Conservation (phyloP, 2,797 vertebrate species). For the Parotocinclus haroldoi region DNA sequence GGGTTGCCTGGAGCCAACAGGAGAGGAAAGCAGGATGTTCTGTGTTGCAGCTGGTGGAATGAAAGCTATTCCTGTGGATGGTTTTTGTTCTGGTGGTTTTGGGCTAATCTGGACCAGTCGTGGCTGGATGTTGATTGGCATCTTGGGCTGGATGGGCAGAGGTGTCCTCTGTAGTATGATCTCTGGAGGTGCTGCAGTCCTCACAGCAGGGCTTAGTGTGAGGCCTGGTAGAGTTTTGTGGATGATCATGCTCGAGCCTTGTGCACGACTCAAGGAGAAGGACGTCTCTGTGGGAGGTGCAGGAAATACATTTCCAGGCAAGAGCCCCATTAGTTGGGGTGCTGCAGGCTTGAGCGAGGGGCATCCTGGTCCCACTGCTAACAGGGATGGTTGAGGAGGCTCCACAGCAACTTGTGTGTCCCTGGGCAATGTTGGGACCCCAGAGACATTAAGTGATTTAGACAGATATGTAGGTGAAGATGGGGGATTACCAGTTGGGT, state of each 20-base stretch:
- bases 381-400: constrained; percentile 73
- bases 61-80: constrained; percentile 64
- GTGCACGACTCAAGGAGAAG: constrained; percentile 69
- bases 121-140: constrained; percentile 76
- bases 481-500: constrained; percentile 60
- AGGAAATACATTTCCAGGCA: constrained; percentile 75
- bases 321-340: constrained; percentile 73
- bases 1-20: constrained; percentile 60
- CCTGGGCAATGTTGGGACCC: constrained; percentile 60
- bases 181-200: constrained; percentile 57
- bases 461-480: constrained; percentile 58
- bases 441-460: constrained; percentile 65
- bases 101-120: constrained; percentile 77
- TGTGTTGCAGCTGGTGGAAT: constrained; percentile 65
- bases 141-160: constrained; percentile 74
- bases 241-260: constrained; percentile 71
- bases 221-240: constrained; percentile 66
- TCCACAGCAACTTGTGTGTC: constrained; percentile 77
- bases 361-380: constrained; percentile 75
- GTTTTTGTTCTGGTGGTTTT: constrained; percentile 70
- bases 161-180: constrained; percentile 67
- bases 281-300: constrained; percentile 66
- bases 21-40: constrained; percentile 67
- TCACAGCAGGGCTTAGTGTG: constrained; percentile 59
- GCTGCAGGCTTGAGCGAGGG: constrained; percentile 72